A percentile compares a stretch with the other conserved stretches of the same genome.
Conservation (phyloP, 2,888 invertebrate genomes). For the Lampropteryx suffumata region DNA sequence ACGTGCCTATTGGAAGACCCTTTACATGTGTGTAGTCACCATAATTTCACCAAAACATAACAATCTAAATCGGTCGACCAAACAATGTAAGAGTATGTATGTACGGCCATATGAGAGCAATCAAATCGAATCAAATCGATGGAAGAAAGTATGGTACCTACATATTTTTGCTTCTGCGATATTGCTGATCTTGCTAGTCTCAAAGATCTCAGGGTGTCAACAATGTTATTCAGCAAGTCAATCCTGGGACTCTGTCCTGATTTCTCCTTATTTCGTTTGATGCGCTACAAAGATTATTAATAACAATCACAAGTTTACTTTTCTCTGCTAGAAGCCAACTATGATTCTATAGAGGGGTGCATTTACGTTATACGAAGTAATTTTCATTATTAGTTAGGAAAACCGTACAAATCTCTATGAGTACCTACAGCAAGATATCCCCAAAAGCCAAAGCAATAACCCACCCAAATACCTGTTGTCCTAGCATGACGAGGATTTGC, state of each 20-base stretch:
- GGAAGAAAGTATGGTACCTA: slow-evolving; percentile 4
- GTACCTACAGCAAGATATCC: no score
- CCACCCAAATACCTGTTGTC: slow-evolving; percentile 61
- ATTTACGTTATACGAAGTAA: no score
- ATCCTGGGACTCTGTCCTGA: no score
- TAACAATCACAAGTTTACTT: slow-evolving; percentile 2
- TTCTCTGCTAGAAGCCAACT: neutral
- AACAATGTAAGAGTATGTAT: no score
- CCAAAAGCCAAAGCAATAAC: neutral
- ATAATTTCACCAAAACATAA: no score
- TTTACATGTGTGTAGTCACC: no score
- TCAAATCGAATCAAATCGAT: neutral
- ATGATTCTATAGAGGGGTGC: no score
- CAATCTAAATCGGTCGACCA: no score
- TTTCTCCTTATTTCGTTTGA: slow-evolving; percentile 13
- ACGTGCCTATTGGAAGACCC: no score
- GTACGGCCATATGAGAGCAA: no score
- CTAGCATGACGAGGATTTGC: slow-evolving; percentile 66
- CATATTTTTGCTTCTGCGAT: slow-evolving; percentile 6
- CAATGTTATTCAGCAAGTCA: slow-evolving; percentile 13
- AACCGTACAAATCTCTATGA: neutral
- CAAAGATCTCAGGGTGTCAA: slow-evolving; percentile 16
- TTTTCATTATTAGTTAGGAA: no score
- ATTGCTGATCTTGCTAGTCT: neutral
- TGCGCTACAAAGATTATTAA: slow-evolving; percentile 24